Evolutionary conservation across 2,888 invertebrate genomes (phyloP).

Genomic region (Andrena fulva): DNA sequence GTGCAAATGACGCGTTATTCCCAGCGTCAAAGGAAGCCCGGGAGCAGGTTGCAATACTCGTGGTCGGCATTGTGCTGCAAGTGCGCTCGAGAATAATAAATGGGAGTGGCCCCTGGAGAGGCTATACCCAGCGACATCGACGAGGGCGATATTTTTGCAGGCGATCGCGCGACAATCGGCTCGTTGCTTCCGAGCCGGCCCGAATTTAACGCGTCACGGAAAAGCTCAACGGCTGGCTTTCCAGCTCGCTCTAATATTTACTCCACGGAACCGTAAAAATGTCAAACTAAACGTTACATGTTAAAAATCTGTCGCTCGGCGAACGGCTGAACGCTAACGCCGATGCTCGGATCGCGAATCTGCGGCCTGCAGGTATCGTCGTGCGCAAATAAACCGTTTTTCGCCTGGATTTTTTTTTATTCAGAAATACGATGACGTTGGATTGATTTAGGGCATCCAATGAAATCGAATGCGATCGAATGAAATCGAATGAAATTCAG

Average conservation of each 20-base stretch:
- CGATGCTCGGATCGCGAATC: constrained; percentile 43
- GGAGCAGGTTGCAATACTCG: constrained; percentile 45
- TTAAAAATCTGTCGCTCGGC: constrained; percentile 39
- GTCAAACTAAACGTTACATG: constrained; percentile 49
- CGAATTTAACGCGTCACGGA: constrained; percentile 18
- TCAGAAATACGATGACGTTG: background rate
- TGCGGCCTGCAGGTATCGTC: constrained; percentile 33
- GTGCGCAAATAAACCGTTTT: constrained; percentile 27
- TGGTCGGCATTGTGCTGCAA: constrained; percentile 17
- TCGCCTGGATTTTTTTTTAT: background rate
- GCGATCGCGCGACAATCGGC: constrained; percentile 43
- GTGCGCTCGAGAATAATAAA: constrained; percentile 50
- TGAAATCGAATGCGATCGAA: no score
- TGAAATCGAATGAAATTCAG: no score
- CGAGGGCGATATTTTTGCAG: constrained; percentile 36
- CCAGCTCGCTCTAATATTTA: constrained; percentile 56
- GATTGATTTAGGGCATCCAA: background rate
- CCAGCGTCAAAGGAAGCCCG: constrained; percentile 8
- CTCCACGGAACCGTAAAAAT: constrained; percentile 55
- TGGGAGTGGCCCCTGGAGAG: constrained; percentile 7
- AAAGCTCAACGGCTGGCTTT: background rate
- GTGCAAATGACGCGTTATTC: constrained; percentile 12
- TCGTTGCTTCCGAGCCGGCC: background rate
- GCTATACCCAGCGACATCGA: constrained; percentile 10
- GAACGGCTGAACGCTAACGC: constrained; percentile 28